Conservation (phyloP, 2,113 vertebrate species). For the Plotosus lineatus region DNA sequence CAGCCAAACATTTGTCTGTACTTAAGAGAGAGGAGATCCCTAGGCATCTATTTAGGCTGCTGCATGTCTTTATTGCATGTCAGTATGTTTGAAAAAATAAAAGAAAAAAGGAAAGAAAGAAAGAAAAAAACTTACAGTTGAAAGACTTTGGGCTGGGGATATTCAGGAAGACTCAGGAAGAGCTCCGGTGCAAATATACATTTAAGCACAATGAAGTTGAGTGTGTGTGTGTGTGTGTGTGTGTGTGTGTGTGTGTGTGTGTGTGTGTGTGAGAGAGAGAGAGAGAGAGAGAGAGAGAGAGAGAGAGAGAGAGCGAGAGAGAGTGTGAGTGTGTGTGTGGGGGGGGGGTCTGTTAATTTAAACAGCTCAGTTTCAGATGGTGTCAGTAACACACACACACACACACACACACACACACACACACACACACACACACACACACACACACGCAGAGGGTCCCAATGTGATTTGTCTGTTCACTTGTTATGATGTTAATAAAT, state of each 20-base stretch:
- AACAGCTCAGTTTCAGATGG: not conserved
- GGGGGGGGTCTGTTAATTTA: not conserved
- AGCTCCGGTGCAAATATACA: not conserved
- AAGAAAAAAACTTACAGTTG: slow-evolving; percentile 9
- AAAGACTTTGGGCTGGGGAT: not conserved
- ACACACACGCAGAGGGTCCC: slow-evolving; percentile 20
- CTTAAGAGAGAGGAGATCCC: slow-evolving; percentile 35
- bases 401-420: slow-evolving; percentile 10
- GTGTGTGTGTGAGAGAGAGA: too few relatives aligned
- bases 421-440: not conserved
- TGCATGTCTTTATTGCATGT: slow-evolving; percentile 35
- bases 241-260: too few relatives aligned
- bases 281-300: too few relatives aligned
- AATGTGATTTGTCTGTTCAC: slow-evolving; percentile 6
- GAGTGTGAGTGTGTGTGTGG: too few relatives aligned
- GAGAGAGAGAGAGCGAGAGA: too few relatives aligned
- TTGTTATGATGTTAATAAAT: slow-evolving; percentile 17
- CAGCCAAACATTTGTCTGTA: slow-evolving; percentile 32
- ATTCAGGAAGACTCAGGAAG: not conserved
- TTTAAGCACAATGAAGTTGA: not conserved
- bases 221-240: too few relatives aligned
- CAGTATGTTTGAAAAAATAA: slow-evolving; percentile 28
- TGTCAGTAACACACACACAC: not conserved
- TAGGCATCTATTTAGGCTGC: slow-evolving; percentile 26
- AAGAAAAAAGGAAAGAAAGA: not conserved